These are phyloP conservation scores for Bombus confusus DNA, from an alignment of 1,140 invertebrate genomes.

Conservation along the genomic window DNA sequence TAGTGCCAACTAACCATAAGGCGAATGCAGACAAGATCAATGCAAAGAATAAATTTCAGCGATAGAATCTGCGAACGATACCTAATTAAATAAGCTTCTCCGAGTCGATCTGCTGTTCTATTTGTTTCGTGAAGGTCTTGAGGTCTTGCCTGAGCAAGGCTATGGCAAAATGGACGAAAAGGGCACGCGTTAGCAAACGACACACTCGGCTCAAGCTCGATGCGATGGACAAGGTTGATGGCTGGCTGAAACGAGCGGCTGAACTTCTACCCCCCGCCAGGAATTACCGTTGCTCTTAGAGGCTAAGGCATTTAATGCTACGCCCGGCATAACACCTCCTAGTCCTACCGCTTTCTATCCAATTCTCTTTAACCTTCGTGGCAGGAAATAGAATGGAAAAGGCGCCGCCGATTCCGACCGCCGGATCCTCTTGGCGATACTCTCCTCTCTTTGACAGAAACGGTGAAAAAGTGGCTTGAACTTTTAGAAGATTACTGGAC, in stretches of 20 bases:
- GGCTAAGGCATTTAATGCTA: constrained; percentile 77
- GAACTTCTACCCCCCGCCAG: constrained; percentile 75
- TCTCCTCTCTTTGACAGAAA: neutral
- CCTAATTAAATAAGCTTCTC: constrained; percentile 22
- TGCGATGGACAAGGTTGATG: constrained; percentile 49
- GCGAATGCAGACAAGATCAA: neutral
- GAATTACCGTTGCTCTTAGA: constrained; percentile 81
- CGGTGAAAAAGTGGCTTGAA: neutral
- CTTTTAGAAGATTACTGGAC: neutral
- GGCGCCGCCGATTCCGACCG: constrained; percentile 35
- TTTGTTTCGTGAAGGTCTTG: constrained; percentile 39
- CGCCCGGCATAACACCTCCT: constrained; percentile 65
- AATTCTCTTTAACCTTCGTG: constrained; percentile 79
- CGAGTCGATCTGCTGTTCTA: neutral
- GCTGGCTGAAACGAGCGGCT: constrained; percentile 64
- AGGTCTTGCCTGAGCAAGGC: constrained; percentile 42
- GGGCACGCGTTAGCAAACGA: constrained; percentile 22
- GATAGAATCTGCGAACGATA: neutral
- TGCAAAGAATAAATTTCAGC: no score
- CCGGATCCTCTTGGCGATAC: neutral
- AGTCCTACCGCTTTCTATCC: constrained; percentile 72
- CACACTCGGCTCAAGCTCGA: neutral
- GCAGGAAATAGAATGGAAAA: constrained; percentile 74
- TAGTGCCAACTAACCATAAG: neutral
- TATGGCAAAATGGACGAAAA: constrained; percentile 52